These are phyloP conservation scores for Dromiciops gliroides DNA, from an alignment of 2,113 vertebrate genomes.

Conservation along the genomic window DNA sequence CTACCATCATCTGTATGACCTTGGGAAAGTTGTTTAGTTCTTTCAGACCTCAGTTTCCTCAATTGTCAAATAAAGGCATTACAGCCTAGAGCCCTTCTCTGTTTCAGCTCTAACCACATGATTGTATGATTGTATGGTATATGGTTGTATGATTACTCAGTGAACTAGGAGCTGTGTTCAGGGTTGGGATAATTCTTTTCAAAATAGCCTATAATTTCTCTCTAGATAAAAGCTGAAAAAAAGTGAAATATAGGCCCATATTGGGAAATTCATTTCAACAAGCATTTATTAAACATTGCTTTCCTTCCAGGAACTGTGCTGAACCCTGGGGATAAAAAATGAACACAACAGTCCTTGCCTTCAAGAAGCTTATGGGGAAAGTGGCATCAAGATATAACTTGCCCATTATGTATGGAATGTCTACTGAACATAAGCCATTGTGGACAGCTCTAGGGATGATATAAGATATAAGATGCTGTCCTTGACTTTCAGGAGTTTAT, in stretches of 20 bases:
- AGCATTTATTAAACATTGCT: not conserved
- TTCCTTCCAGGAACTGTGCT: not conserved
- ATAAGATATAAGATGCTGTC: not conserved
- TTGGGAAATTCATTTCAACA: not conserved
- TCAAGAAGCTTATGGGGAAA: not conserved
- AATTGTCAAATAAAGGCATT: too few relatives aligned
- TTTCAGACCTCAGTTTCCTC: too few relatives aligned
- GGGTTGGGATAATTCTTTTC: not conserved
- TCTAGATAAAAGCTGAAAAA: conserved; percentile 19
- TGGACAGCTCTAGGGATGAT: too few relatives aligned
- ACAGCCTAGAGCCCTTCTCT: too few relatives aligned
- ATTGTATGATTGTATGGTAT: not conserved
- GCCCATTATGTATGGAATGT: too few relatives aligned
- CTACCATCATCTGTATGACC: too few relatives aligned
- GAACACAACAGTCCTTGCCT: not conserved
- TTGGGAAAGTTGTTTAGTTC: too few relatives aligned
- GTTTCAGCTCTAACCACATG: too few relatives aligned
- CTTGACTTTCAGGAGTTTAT: not conserved
- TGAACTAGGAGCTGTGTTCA: not conserved
- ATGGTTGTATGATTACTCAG: not conserved
- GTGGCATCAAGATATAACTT: not conserved
- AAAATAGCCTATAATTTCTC: not conserved
- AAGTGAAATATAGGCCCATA: not conserved
- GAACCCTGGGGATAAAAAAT: not conserved
- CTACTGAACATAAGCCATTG: too few relatives aligned